These are phyloP conservation scores for Luperina nickerlii DNA, from an alignment of 2,888 invertebrate genomes.

Conservation along the genomic window DNA sequence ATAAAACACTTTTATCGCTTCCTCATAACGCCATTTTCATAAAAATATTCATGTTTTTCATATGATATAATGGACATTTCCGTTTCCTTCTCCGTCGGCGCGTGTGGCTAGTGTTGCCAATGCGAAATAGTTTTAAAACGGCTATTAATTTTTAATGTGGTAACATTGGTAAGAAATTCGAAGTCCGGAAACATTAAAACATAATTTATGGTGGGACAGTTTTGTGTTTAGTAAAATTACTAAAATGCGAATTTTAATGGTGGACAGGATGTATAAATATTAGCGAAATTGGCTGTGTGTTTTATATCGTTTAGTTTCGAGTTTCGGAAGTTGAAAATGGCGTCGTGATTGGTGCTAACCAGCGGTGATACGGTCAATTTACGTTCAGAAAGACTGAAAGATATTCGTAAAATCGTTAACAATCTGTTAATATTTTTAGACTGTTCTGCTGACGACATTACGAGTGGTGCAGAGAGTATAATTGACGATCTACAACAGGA, in stretches of 20 bases:
- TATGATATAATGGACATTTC: conserved; percentile 86
- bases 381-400: conserved; percentile 51
- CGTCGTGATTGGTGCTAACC: conserved; percentile 73
- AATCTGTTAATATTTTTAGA: conserved; percentile 64
- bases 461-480: conserved; percentile 29
- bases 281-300: conserved; percentile 79
- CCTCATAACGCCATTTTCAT: conserved; percentile 82
- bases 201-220: conserved; percentile 85
- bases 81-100: conserved; percentile 83
- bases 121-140: conserved; percentile 88
- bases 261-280: conserved; percentile 86
- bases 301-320: conserved; percentile 78
- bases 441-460: conserved; percentile 37
- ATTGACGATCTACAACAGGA: conserved; percentile 41
- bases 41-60: conserved; percentile 81
- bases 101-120: conserved; percentile 79
- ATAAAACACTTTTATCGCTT: conserved; percentile 84
- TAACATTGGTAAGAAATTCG: conserved; percentile 84
- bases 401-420: conserved; percentile 59
- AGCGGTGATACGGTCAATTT: conserved; percentile 62
- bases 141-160: conserved; percentile 88
- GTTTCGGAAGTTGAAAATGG: conserved; percentile 77
- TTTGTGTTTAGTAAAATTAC: conserved; percentile 87
- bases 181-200: conserved; percentile 89
- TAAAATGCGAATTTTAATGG: conserved; percentile 84